Evolutionary conservation across 23 tunicate species (phyloP).

Genomic region (Halocynthia roretzi): DNA sequence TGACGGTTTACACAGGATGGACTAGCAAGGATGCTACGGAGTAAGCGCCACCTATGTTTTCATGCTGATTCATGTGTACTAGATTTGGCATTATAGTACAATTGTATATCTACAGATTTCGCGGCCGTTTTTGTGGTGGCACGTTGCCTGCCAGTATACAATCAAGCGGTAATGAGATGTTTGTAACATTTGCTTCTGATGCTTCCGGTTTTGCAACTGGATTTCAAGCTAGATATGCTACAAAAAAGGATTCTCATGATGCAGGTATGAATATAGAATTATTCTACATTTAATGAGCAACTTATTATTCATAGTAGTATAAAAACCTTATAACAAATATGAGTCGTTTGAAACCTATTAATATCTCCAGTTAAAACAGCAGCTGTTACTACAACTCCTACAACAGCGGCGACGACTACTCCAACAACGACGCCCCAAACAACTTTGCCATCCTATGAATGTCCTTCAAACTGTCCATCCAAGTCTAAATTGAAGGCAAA

Average conservation of each 20-base stretch:
- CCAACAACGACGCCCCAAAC: not conserved
- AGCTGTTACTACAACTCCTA: not conserved
- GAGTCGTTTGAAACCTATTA: not conserved
- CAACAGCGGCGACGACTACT: slow-evolving; percentile 8
- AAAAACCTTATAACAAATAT: not conserved
- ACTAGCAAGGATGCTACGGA: slow-evolving; percentile 19
- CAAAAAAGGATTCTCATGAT: not conserved
- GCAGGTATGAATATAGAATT: not conserved
- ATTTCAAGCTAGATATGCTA: slow-evolving; percentile 42
- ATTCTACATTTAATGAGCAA: not conserved
- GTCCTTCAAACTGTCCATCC: slow-evolving; percentile 13
- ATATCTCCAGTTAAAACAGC: not conserved
- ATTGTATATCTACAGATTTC: slow-evolving; percentile 15
- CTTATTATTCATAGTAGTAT: not conserved
- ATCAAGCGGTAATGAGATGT: slow-evolving; percentile 66
- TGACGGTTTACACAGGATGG: slow-evolving; percentile 43
- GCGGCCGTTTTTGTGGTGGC: slow-evolving; percentile 60
- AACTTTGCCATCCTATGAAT: not conserved
- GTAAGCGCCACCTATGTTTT: slow-evolving; percentile 9
- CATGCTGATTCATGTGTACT: not conserved
- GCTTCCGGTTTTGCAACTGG: slow-evolving; percentile 80
- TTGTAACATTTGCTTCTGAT: slow-evolving; percentile 58
- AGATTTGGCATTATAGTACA: too few relatives aligned
- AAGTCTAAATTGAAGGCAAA: not conserved
- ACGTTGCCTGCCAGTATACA: slow-evolving; percentile 35